These are phyloP conservation scores for Brachionus calyciflorus DNA, from an alignment of 1,140 invertebrate species.

Conservation along the genomic window DNA sequence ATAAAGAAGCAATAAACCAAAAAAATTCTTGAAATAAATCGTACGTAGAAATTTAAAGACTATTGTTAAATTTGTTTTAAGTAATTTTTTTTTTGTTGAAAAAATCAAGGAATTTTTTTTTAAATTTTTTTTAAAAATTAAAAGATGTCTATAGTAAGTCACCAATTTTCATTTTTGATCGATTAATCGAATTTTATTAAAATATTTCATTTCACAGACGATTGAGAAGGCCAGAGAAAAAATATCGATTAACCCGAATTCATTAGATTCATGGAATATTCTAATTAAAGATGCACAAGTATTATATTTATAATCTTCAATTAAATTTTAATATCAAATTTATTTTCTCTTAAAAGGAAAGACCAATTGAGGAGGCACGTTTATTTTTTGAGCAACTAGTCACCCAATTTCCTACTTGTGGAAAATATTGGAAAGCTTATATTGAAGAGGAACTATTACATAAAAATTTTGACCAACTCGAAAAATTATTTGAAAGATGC, in stretches of 20 bases:
- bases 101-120: no score
- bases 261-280: slow-evolving; percentile 27
- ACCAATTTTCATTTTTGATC: not conserved
- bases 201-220: not conserved
- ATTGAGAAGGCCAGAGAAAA: slow-evolving; percentile 13
- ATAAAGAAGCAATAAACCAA: no score
- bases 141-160: slow-evolving; percentile 10
- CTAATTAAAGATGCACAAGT: slow-evolving; percentile 37
- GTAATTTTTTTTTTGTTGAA: no score
- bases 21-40: no score
- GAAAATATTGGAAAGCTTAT: slow-evolving; percentile 97
- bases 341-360: slow-evolving; percentile 65
- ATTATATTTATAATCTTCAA: not conserved
- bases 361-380: slow-evolving; percentile 84
- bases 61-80: no score
- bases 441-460: slow-evolving; percentile 89
- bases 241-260: not conserved
- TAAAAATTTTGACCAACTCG: slow-evolving; percentile 87
- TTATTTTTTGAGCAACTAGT: slow-evolving; percentile 89
- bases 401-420: slow-evolving; percentile 86
- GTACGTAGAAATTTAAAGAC: no score
- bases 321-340: not conserved
- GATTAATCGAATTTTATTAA: not conserved
- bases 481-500: slow-evolving; percentile 96
- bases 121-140: not conserved